Conservation (phyloP, 2,113 vertebrate genomes). For the Marmota flaviventris region DNA sequence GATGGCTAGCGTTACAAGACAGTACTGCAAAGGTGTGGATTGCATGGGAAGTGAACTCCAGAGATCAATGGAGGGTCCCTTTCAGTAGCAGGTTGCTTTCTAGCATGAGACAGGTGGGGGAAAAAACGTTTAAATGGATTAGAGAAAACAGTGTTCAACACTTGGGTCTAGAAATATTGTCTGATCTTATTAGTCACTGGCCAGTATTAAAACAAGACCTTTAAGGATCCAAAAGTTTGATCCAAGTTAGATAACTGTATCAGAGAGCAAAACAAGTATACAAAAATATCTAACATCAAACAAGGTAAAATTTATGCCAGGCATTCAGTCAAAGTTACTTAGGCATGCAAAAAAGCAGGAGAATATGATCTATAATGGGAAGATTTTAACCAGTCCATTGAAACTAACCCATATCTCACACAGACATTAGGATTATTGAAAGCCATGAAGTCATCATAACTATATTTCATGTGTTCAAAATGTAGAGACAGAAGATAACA, state of each 20-base stretch:
- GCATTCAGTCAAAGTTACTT: not conserved
- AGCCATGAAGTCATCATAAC: not conserved
- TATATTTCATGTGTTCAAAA: constrained; percentile 1
- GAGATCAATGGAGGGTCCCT: not conserved
- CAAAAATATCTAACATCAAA: not conserved
- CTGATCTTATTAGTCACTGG: not conserved
- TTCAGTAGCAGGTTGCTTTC: not conserved
- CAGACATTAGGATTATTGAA: constrained; percentile 4
- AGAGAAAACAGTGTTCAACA: not conserved
- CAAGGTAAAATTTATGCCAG: not conserved
- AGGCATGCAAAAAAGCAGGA: not conserved
- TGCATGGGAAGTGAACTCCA: not conserved
- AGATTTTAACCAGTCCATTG: not conserved
- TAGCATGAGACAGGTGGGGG: not conserved
- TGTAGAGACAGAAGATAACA: not conserved
- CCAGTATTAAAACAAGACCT: not conserved
- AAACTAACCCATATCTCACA: not conserved
- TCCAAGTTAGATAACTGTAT: not conserved
- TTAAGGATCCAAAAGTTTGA: not conserved
- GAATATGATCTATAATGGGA: not conserved
- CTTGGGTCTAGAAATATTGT: not conserved
- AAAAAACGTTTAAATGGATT: not conserved
- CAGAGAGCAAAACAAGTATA: not conserved
- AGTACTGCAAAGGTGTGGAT: not conserved
- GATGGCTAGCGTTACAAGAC: not conserved